These are phyloP conservation scores for Athene noctua DNA, from an alignment of 2,113 vertebrate species.

Conservation along the genomic window DNA sequence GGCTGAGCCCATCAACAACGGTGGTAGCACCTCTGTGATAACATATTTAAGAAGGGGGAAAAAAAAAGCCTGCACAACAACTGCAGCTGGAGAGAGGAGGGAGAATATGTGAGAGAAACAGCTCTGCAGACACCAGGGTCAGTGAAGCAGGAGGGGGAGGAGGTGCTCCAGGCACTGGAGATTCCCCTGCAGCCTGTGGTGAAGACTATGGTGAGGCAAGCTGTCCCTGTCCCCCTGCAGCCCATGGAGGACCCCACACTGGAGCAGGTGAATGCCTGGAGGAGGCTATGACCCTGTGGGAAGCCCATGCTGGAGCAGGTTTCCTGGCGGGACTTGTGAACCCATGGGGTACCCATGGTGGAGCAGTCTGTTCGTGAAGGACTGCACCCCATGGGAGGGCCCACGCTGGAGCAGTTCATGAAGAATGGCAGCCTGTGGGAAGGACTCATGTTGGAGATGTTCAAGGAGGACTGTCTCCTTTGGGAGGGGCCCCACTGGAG, in stretches of 20 bases:
- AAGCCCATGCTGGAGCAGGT: neutral
- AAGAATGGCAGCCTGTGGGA: neutral
- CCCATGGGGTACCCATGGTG: neutral
- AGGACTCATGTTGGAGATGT: neutral
- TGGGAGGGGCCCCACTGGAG: neutral
- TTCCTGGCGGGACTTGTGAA: neutral
- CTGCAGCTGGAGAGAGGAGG: neutral
- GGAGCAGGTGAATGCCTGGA: neutral
- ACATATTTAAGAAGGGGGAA: too few species aligned
- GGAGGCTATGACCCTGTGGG: neutral
- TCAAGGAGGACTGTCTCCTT: neutral
- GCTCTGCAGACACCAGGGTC: neutral
- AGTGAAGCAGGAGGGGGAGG: neutral
- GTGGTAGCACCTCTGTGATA: neutral
- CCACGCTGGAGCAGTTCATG: neutral
- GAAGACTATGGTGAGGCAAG: neutral
- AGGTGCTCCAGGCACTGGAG: rapidly evolving
- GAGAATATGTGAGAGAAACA: neutral
- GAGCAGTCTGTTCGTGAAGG: neutral
- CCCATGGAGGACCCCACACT: rapidly evolving
- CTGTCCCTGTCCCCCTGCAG: neutral
- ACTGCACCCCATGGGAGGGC: neutral
- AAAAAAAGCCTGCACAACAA: too few species aligned
- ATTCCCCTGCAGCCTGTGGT: neutral
- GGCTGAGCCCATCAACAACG: neutral